Conservation (phyloP, 2,797 vertebrate genomes). For the Bradypodion ventrale region DNA sequence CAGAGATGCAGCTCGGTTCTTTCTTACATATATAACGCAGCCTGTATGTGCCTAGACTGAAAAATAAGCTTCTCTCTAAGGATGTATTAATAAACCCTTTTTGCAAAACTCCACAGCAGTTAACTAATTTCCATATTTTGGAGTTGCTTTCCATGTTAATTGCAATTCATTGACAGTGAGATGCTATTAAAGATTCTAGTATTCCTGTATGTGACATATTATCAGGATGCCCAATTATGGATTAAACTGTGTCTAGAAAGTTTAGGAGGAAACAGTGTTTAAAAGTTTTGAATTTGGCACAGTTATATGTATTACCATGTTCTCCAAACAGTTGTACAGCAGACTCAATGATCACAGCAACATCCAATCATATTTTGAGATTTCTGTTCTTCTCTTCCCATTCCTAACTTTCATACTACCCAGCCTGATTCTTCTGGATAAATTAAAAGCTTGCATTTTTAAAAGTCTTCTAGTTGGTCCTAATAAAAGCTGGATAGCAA, state of each 20-base stretch:
- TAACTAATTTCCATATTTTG: slow-evolving; percentile 17
- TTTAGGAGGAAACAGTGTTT: background rate
- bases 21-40: background rate
- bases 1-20: background rate
- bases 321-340: too few relatives aligned
- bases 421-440: too few relatives aligned
- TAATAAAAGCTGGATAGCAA: too few relatives aligned
- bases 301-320: background rate
- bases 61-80: slow-evolving; percentile 33
- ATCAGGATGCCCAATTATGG: background rate
- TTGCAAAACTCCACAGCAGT: background rate
- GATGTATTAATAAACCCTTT: slow-evolving; percentile 18
- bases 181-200: slow-evolving; percentile 20
- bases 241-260: background rate
- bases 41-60: slow-evolving; percentile 7
- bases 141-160: slow-evolving; percentile 23
- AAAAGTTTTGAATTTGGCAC: background rate
- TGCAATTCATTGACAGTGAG: slow-evolving; percentile 14
- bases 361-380: too few relatives aligned
- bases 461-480: too few relatives aligned
- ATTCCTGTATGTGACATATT: background rate
- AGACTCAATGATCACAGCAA: too few relatives aligned
- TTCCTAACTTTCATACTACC: too few relatives aligned
- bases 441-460: too few relatives aligned
- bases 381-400: too few relatives aligned